Conservation (phyloP, 2,888 invertebrate genomes). For the Chromoteleia sp. region DNA sequence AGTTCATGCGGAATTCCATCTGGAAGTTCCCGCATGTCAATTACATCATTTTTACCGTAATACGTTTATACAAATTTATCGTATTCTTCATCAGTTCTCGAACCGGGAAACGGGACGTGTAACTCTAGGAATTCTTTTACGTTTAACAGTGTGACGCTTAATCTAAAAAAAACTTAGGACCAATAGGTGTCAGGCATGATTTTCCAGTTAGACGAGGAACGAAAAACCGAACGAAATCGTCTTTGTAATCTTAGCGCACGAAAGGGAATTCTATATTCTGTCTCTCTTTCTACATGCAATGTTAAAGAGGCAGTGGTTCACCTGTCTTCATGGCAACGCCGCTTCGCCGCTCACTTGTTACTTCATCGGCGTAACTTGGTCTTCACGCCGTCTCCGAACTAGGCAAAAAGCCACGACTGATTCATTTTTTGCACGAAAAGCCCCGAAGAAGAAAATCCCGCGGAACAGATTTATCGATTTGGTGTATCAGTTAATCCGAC, state of each 20-base stretch:
- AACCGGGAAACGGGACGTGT: constrained; percentile 9
- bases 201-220: constrained; percentile 1
- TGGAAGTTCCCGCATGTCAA: constrained; percentile 40
- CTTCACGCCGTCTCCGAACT: constrained; percentile 80
- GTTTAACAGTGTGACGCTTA: too few species aligned
- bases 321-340: constrained; percentile 85
- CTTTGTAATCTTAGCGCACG: not conserved
- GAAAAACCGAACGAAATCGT: constrained; percentile 4
- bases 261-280: constrained; percentile 37
- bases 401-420: constrained; percentile 77
- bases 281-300: constrained; percentile 40
- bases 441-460: not conserved
- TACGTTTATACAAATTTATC: too few species aligned
- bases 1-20: constrained; percentile 22
- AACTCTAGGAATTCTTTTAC: not conserved
- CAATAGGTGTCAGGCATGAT: not conserved
- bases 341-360: constrained; percentile 84
- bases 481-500: not conserved
- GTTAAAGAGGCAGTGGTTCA: constrained; percentile 79
- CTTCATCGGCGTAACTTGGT: constrained; percentile 82
- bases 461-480: not conserved
- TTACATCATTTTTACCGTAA: constrained; percentile 14
- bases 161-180: not conserved
- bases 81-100: too few species aligned
- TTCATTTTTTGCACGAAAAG: constrained; percentile 74